Conservation (phyloP, 2,888 invertebrate genomes). For the Scaptomyza cyrtandrae region DNA sequence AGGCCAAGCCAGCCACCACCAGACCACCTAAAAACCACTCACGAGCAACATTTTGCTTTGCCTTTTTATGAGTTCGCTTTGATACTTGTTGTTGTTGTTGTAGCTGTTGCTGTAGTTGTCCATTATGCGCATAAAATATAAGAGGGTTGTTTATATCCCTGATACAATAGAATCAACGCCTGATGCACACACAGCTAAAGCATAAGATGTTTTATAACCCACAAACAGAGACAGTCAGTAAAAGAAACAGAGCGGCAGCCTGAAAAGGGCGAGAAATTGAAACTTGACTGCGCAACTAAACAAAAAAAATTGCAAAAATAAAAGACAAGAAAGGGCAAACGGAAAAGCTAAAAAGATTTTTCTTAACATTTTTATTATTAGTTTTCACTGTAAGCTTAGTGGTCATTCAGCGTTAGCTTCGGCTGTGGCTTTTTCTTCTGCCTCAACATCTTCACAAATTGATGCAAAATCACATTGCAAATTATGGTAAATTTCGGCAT, state of each 20-base stretch:
- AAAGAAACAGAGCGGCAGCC: neutral
- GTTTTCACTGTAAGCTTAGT: constrained; percentile 60
- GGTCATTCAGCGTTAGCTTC: constrained; percentile 53
- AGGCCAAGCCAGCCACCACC: constrained; percentile 1
- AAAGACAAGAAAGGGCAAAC: constrained; percentile 6
- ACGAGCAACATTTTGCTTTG: constrained; percentile 52
- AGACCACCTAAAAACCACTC: constrained; percentile 40
- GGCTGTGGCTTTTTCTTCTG: neutral
- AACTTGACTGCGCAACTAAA: constrained; percentile 40
- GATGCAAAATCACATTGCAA: constrained; percentile 69
- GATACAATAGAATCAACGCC: constrained; percentile 67
- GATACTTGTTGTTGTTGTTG: constrained; percentile 19
- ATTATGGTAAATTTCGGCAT: constrained; percentile 68
- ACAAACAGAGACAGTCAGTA: constrained; percentile 19
- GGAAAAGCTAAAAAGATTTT: constrained; percentile 65
- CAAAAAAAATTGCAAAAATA: constrained; percentile 3
- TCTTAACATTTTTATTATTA: constrained; percentile 78
- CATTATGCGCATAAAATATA: constrained; percentile 79
- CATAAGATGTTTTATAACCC: constrained; percentile 65
- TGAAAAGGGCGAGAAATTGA: constrained; percentile 45
- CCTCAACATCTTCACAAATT: constrained; percentile 57
- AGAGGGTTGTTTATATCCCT: constrained; percentile 73
- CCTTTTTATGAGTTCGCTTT: constrained; percentile 52
- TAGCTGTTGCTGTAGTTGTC: constrained; percentile 58
- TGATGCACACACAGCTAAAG: constrained; percentile 48